phyloP scores from a whole-genome alignment of 1,140 invertebrate species.

The Dendroctonus valens region DNA sequence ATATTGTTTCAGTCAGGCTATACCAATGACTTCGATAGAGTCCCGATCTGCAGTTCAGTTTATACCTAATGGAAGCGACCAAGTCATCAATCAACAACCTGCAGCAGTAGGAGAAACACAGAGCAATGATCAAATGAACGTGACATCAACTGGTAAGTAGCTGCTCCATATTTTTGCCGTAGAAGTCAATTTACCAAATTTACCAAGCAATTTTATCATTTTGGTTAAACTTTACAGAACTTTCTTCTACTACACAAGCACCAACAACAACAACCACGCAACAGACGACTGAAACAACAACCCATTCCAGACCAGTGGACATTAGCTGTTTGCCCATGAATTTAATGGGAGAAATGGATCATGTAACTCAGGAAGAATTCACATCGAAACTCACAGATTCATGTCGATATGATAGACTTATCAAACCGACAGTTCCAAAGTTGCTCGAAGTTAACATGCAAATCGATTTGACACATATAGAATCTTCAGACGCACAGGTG shows the following conservation, averaged over 20 bases:
- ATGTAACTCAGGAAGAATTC: constrained; percentile 68
- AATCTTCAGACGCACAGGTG: constrained; percentile 50
- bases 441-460: constrained; percentile 42
- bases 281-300: background rate
- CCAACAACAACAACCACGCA: background rate
- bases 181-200: background rate
- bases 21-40: no score
- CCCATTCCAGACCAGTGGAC: constrained; percentile 22
- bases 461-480: constrained; percentile 48
- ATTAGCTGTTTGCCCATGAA: constrained; percentile 26
- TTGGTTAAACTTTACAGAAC: background rate
- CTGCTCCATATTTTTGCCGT: background rate
- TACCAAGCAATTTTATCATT: background rate
- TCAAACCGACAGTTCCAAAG: constrained; percentile 56
- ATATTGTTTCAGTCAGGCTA: no score
- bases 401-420: constrained; percentile 73
- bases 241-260: constrained; percentile 1
- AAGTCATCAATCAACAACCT: no score
- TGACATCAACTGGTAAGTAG: background rate
- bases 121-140: background rate
- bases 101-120: background rate
- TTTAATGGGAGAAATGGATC: constrained; percentile 36
- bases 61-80: no score
- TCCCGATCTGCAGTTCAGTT: no score
- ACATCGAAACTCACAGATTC: constrained; percentile 65